Base-by-base conservation (phyloP, 64 coral and sea anemone genomes). In the Stichodactyla mertensii region DNA sequence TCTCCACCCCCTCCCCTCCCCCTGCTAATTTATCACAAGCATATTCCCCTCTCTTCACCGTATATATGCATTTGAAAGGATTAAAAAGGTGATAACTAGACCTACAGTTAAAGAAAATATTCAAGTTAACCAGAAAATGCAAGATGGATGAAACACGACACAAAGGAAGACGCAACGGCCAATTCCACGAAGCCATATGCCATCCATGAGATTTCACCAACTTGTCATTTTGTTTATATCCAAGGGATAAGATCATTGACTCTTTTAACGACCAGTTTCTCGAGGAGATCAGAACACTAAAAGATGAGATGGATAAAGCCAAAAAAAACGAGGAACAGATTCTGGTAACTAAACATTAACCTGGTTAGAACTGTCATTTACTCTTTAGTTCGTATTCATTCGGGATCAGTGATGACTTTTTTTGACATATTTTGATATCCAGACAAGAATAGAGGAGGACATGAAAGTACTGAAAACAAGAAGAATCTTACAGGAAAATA, bases 401-500 rank as follows among this genome's bases (percentile, higher is more conserved):
- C 6, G 36, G 36, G 36, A 45, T 45, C 36, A 45, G 36, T 45
- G 36, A 45, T 45, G 36, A 45, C 36, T 45, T 81, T 52, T 52
- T 18, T 15, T 8, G 31, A 81, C 12, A 79, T 79, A 51, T 51
- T 52, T 69, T 23, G 19, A 2, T 69, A 20, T 7, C 1, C 53
- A 81, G 78, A 51, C 51, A 55, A 52, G 78, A 20, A 81, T 81
- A 53, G 51, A 81, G 5, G 78, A 81, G n/a, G 78, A 81, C 15
- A 81, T 81, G 14, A 81, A 55, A 54, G 4, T 13, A 81, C 78
- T 81, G 6, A 81, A 81, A 52, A 81, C 78, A 16, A 18, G 51
- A 55, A 81, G 78, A 81, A 55, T 81, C 51, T 53, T 81, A 81
- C 78, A 81, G 53, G 78, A 81, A 55, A 81, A 81, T 53, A 81